Evolutionary conservation across 2,113 vertebrate genomes (phyloP).

Genomic region (Pyxicephalus adspersus): DNA sequence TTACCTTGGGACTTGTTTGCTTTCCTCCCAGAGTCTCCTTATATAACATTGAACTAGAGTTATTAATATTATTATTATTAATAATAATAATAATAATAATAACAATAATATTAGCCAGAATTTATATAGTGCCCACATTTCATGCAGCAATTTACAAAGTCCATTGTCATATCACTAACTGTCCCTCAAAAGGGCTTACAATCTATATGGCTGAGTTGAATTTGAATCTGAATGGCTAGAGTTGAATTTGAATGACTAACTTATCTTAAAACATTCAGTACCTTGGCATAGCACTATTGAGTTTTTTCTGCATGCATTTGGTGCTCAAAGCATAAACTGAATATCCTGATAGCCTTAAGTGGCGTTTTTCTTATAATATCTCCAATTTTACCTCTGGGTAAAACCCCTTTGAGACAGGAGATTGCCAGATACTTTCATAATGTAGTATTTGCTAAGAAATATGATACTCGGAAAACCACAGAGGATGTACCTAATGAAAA

Average conservation of each 20-base stretch:
- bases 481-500: slow-evolving; percentile 6
- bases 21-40: no score
- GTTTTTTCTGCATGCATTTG: neutral
- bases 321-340: neutral
- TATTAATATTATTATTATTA: no score
- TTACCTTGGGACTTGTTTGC: no score
- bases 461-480: neutral
- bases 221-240: no score
- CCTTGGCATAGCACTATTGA: neutral
- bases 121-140: no score
- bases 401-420: neutral
- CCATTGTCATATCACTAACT: no score
- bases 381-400: neutral
- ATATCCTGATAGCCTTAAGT: neutral
- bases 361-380: neutral
- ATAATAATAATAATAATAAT: no score
- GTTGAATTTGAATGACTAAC: neutral
- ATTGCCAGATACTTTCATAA: neutral
- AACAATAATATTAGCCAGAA: no score
- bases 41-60: no score
- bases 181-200: no score
- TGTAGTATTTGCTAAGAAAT: neutral
- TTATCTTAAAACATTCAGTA: neutral
- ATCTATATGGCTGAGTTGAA: no score
- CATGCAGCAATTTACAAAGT: no score